Evolutionary conservation across 2,113 vertebrate species (phyloP), one percentile per base, ranked within the genome.

Genomic region (Neodontobutis hainanensis): DNA sequence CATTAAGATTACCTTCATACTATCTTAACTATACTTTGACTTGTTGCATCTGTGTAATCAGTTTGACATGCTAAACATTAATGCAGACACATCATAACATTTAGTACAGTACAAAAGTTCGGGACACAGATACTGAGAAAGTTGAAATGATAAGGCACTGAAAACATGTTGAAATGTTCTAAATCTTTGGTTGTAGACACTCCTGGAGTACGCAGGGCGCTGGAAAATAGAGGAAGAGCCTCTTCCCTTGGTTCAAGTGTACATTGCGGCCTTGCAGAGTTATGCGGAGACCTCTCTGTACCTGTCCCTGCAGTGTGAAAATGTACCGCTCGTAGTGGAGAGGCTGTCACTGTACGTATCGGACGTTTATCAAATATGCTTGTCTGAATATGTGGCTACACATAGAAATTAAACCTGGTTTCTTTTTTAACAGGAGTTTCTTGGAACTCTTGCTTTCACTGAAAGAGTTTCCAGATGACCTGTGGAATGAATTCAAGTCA

Each of bases 311-410:
- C 94, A 95, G 85, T 96, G 95, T 91, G 97, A 96, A 89, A 95
- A 94, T 51, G 95, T 98, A 82, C 88, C 93, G 42, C 91, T 96
- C 73, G 95, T 99, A 75, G 92, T 97, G 27, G 95, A 98, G 81
- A 94, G 95, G 84, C 93, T 98, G 69, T 93, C 95, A 15, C 88
- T 97, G 97, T 99, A 87, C 98, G 97, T 97, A 89, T 78, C 16
- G 2, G 12, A 7, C 8, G 3, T 58, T 58, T 42, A 16, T 27
- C 15, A 51, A 16, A 8, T 35, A 14, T 35, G 6, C 6, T 15
- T 9, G 14, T 10, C 14, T 35, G 19, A 19, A 4, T 32, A 0
- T 36, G 2, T 38, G 46, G 10, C 0, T 67, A 0, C 9, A 14
- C 6, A 6, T 2, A 0, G 11, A 48, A 8, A 44, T 46, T 5